Conservation (phyloP, 2,113 vertebrate species). For the Neopipo cinnamomea region DNA sequence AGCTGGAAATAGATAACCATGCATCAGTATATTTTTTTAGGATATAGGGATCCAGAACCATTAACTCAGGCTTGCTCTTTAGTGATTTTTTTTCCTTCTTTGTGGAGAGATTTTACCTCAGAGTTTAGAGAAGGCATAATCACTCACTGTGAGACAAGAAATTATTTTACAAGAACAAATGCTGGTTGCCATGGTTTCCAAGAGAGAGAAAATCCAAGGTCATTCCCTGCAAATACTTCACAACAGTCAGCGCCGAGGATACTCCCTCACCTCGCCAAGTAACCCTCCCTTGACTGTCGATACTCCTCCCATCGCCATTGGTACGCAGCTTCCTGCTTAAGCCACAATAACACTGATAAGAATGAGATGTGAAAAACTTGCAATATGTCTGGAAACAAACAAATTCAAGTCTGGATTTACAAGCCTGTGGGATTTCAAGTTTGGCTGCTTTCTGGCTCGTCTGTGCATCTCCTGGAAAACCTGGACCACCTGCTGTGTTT, state of each 20-base stretch:
- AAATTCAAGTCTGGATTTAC: neutral
- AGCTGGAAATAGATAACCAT: neutral
- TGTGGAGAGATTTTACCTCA: neutral
- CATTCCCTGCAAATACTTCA: constrained; percentile 24
- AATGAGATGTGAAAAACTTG: neutral
- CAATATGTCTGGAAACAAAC: neutral
- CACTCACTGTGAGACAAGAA: constrained; percentile 30
- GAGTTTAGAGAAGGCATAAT: neutral
- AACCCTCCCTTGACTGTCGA: neutral
- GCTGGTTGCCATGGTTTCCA: constrained; percentile 68
- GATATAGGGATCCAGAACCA: neutral
- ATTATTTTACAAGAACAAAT: constrained; percentile 56
- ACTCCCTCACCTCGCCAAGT: rapidly evolving
- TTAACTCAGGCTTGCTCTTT: neutral
- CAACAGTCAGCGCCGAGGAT: neutral
- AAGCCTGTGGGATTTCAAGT: neutral
- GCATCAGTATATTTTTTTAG: neutral
- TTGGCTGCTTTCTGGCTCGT: neutral
- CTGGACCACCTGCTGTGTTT: neutral
- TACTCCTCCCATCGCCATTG: neutral
- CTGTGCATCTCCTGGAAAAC: neutral
- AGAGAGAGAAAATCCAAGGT: constrained; percentile 60
- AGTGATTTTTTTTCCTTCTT: neutral
- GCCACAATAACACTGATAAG: neutral
- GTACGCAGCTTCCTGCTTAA: neutral